Percentiles rank a stretch among this genome's conserved stretches.
Conservation (phyloP, 2,113 vertebrate species). For the Arenaria interpres region DNA sequence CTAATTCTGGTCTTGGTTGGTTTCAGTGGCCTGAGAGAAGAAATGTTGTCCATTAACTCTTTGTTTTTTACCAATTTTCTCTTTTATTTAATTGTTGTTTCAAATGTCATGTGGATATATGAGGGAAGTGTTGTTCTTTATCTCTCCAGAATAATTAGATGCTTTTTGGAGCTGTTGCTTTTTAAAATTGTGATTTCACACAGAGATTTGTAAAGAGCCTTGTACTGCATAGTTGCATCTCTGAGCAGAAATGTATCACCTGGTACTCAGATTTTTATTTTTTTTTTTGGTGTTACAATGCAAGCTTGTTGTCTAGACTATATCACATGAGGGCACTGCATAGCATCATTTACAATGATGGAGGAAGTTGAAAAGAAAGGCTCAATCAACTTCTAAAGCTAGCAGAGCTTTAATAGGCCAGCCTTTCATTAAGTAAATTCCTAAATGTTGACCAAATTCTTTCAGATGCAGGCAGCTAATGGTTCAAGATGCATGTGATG, state of each 20-base stretch:
- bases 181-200: not conserved
- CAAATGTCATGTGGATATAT: not conserved
- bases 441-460: constrained; percentile 80
- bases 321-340: constrained; percentile 72
- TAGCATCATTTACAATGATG: constrained; percentile 65
- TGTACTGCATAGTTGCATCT: not conserved
- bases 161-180: not conserved
- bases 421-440: constrained; percentile 80
- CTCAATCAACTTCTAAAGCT: constrained; percentile 58
- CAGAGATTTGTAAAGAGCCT: not conserved
- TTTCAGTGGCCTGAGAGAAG: not conserved
- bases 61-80: not conserved
- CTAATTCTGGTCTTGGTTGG: not conserved
- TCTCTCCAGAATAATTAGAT: not conserved
- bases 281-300: constrained; percentile 40
- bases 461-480: constrained; percentile 64
- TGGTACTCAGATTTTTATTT: not conserved
- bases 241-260: not conserved
- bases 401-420: constrained; percentile 74
- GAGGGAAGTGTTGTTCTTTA: not conserved
- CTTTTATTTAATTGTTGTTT: not conserved
- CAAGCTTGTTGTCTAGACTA: constrained; percentile 42
- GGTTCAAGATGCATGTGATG: constrained; percentile 76
- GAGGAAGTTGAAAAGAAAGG: constrained; percentile 76
- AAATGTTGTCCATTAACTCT: not conserved